phyloP scores from a whole-genome alignment of 2,113 vertebrate genomes.

The Tetrao urogallus region DNA sequence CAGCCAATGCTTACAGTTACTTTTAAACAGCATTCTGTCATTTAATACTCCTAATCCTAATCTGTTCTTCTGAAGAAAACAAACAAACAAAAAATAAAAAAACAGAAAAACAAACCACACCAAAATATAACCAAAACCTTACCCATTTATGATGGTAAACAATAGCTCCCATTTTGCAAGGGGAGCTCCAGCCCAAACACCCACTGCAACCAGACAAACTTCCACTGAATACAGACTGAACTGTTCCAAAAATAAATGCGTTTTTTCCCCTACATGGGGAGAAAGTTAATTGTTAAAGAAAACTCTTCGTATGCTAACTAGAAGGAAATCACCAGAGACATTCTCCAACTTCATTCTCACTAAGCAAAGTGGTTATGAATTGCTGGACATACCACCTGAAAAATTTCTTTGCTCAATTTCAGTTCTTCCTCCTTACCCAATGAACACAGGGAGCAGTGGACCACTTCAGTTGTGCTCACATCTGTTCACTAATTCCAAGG shows the following conservation, averaged over 20 bases:
- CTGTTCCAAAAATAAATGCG: neutral
- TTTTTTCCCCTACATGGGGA: neutral
- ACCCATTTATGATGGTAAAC: neutral
- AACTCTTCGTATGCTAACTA: neutral
- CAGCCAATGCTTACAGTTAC: neutral
- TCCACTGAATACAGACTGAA: conserved; percentile 42
- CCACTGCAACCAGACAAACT: conserved; percentile 9
- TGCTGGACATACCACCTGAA: neutral
- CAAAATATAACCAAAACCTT: neutral
- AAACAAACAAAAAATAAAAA: too few relatives aligned
- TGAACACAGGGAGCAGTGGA: neutral
- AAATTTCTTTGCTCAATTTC: neutral
- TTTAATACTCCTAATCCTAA: neutral
- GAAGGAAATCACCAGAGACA: neutral
- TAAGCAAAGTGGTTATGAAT: neutral
- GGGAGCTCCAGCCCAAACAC: neutral
- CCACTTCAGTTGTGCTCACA: neutral
- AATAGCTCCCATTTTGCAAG: neutral
- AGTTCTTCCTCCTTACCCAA: neutral
- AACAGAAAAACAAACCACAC: neutral
- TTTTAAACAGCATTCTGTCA: neutral
- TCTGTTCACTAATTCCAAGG: neutral
- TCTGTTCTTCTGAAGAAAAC: neutral
- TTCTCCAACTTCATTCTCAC: neutral
- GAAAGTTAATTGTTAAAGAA: neutral